Base-by-base conservation (phyloP, 1,140 invertebrate species). In the Heterodera schachtii region DNA sequence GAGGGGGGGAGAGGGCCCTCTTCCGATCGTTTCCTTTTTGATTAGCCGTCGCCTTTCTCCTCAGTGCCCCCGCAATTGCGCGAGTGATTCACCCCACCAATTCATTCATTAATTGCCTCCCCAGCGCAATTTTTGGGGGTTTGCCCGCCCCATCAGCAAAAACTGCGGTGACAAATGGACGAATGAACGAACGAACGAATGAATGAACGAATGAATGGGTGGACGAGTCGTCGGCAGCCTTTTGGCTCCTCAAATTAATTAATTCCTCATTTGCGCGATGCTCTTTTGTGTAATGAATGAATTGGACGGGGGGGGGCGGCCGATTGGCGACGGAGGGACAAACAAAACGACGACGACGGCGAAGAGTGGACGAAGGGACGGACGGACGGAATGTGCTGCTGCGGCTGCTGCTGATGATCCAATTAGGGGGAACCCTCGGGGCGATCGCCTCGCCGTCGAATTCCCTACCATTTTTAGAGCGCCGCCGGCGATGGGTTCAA, bases 251-350 rank as follows among this genome's bases (percentile, higher is more conserved):
- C 57, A 64, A 64, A 64, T 64, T 64, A 19, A 64, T 73, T 47
- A 11, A 5, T 47, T 71, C 44, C 69, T 71, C 69, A 7, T 73
- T 31, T 31, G 16, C 73, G 31, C 21, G 49, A 13, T 64, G 57
- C 57, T 64, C 60, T 75, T 75, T 64, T 64, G 73, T 64, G 31
- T 52, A 75, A 57, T 75, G 73, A 75, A 19, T 49, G 46, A 47
- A 74, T 21, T 74, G 73, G 41, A 31, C 41, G 21, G 49, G 31
- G 21, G 21, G 60, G 60, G 60, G 4, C 44, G 49, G 49, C 16
- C 44, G 19, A 73, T 47, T 73, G 49, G 71, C n/a, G 73, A 1
- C 21, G 46, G 7, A 31, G 7, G 41, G 9, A 64, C 60, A 64
- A 75, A 75, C 60, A 57, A 44, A 21, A 46, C n/a, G n/a, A 11